Percentiles rank a stretch among this genome's conserved stretches.
Conservation (phyloP, 2,888 invertebrate species). For the Coenonympha glycerion region DNA sequence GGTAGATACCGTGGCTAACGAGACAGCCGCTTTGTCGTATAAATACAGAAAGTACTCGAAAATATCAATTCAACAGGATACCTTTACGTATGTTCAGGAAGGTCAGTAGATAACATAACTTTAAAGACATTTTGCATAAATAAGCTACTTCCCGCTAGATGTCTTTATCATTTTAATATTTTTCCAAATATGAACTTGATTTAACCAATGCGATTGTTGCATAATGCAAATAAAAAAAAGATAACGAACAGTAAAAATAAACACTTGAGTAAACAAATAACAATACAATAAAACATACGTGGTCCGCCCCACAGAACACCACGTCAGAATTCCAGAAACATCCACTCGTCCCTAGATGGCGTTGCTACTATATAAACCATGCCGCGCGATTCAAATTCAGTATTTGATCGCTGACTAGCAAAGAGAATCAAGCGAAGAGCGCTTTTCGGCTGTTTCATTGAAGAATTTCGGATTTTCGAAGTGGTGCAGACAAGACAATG, state of each 20-base stretch:
- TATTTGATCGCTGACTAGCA: slow-evolving; percentile 24
- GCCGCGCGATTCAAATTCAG: slow-evolving; percentile 22
- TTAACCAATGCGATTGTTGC: neutral
- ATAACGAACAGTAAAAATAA: neutral
- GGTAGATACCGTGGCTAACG: too few relatives aligned
- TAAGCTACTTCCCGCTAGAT: slow-evolving; percentile 25
- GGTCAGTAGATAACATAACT: slow-evolving; percentile 18
- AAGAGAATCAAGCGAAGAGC: slow-evolving; percentile 6
- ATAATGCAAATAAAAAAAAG: neutral
- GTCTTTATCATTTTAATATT: slow-evolving; percentile 13
- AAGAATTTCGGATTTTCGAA: slow-evolving; percentile 15
- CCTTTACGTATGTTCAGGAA: neutral
- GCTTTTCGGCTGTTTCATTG: slow-evolving; percentile 18
- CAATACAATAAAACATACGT: slow-evolving; percentile 20
- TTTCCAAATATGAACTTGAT: neutral
- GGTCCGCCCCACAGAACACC: slow-evolving; percentile 7
- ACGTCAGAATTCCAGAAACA: slow-evolving; percentile 37
- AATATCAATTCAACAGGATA: neutral
- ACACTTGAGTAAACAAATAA: neutral
- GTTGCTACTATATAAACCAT: slow-evolving; percentile 38
- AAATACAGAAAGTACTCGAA: slow-evolving; percentile 16
- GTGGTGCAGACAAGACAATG: slow-evolving; percentile 21
- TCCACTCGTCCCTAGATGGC: slow-evolving; percentile 51
- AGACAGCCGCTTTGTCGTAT: too few relatives aligned
- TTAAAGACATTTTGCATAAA: neutral